Evolutionary conservation across 2,888 invertebrate genomes (phyloP).

Genomic region (Athrips mouffetella): DNA sequence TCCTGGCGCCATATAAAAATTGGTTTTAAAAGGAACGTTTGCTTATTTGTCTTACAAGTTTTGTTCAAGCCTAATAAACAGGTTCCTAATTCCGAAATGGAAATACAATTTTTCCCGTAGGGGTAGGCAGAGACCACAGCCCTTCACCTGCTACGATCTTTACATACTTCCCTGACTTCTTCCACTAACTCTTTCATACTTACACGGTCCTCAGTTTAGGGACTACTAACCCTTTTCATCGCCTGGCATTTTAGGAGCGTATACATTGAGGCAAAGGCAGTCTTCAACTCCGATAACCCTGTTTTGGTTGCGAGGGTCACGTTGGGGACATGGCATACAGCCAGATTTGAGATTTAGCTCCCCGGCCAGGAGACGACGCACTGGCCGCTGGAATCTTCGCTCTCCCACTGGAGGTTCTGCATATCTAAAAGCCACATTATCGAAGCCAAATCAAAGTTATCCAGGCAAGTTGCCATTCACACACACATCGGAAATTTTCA

Average conservation of each 20-base stretch:
- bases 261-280: conserved; percentile 87
- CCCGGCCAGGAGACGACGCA: conserved; percentile 59
- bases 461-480: too few relatives aligned
- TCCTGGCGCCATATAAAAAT: too few relatives aligned
- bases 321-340: conserved; percentile 61
- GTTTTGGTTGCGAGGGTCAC: conserved; percentile 44
- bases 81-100: too few relatives aligned
- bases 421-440: conserved; percentile 59
- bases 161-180: too few relatives aligned
- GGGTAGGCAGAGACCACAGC: too few relatives aligned
- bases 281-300: conserved; percentile 78
- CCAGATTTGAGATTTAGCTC: conserved; percentile 51
- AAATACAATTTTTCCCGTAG: too few relatives aligned
- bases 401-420: conserved; percentile 69
- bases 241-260: conserved; percentile 85
- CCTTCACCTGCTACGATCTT: too few relatives aligned
- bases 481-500: not conserved
- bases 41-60: too few relatives aligned
- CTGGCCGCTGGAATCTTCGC: conserved; percentile 62
- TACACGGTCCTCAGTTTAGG: too few relatives aligned
- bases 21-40: too few relatives aligned
- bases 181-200: too few relatives aligned
- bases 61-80: too few relatives aligned
- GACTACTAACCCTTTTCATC: conserved; percentile 56
- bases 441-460: not conserved